Percentiles rank a stretch among this genome's conserved stretches.
phyloP scores from a whole-genome alignment of 2,797 vertebrate genomes.

The Crocodylus rhombifer region DNA sequence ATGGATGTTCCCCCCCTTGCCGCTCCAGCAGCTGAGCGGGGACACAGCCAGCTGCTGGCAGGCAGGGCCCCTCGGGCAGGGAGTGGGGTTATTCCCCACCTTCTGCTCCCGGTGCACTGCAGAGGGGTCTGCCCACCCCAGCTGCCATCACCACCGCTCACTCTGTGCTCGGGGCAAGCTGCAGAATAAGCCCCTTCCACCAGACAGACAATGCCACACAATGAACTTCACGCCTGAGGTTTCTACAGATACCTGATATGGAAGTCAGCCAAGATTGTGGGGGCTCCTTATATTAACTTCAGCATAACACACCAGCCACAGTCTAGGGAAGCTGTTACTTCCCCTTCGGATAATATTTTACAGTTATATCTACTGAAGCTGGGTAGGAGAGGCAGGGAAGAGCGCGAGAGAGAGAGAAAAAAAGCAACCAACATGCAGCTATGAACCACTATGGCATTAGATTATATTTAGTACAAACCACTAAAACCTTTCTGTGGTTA shows the following conservation, averaged over 20 bases:
- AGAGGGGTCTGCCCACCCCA: too few species aligned
- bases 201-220: accelerated
- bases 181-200: too few species aligned
- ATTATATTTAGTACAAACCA: background rate
- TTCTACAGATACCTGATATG: background rate
- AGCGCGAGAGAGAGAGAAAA: too few species aligned
- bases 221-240: background rate
- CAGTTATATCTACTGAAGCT: background rate
- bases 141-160: too few species aligned
- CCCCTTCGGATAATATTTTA: background rate
- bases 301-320: background rate
- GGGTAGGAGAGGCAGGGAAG: background rate
- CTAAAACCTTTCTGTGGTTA: constrained; percentile 4
- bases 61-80: too few species aligned
- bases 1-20: too few species aligned
- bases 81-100: too few species aligned
- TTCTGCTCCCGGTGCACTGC: too few species aligned
- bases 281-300: background rate
- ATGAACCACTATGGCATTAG: background rate
- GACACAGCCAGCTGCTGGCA: too few species aligned
- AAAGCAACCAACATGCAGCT: background rate
- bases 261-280: background rate
- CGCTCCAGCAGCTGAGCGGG: too few species aligned
- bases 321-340: background rate
- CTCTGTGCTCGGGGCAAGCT: too few species aligned